Percentiles rank a stretch among this genome's conserved stretches.
Conservation (phyloP, 1,140 invertebrate species). For the Popillia japonica region DNA sequence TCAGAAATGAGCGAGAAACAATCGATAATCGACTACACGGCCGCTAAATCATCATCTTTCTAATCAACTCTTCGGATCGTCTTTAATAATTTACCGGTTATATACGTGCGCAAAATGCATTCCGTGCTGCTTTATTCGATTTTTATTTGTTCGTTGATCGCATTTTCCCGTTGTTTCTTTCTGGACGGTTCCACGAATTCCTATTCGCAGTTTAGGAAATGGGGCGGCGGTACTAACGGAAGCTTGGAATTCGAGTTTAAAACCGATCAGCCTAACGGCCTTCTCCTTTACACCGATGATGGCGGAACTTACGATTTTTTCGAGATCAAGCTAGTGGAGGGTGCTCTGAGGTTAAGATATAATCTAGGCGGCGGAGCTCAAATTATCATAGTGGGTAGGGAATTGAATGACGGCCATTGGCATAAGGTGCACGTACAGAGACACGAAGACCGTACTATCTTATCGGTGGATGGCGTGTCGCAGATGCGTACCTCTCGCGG, state of each 20-base stretch:
- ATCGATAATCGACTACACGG: neutral
- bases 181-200: constrained; percentile 86
- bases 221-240: constrained; percentile 86
- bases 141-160: neutral
- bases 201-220: constrained; percentile 89
- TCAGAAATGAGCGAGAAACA: neutral
- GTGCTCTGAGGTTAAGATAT: constrained; percentile 84
- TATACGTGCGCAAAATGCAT: neutral
- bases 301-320: constrained; percentile 95
- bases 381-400: constrained; percentile 84
- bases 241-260: constrained; percentile 93
- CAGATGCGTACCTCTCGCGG: constrained; percentile 79
- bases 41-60: neutral
- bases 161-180: constrained; percentile 66
- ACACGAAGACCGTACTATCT: constrained; percentile 78
- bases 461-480: constrained; percentile 81
- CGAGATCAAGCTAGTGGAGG: constrained; percentile 92
- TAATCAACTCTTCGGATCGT: neutral
- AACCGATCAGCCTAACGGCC: constrained; percentile 87
- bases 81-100: neutral
- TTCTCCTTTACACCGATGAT: constrained; percentile 92
- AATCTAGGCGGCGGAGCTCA: constrained; percentile 87
- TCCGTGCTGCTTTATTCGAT: neutral
- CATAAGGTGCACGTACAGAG: constrained; percentile 85
- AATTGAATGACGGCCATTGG: constrained; percentile 89